Evolutionary conservation across 2,797 vertebrate species (phyloP), one percentile per base, ranked within the genome.

Genomic region (Muscicapa comitata): DNA sequence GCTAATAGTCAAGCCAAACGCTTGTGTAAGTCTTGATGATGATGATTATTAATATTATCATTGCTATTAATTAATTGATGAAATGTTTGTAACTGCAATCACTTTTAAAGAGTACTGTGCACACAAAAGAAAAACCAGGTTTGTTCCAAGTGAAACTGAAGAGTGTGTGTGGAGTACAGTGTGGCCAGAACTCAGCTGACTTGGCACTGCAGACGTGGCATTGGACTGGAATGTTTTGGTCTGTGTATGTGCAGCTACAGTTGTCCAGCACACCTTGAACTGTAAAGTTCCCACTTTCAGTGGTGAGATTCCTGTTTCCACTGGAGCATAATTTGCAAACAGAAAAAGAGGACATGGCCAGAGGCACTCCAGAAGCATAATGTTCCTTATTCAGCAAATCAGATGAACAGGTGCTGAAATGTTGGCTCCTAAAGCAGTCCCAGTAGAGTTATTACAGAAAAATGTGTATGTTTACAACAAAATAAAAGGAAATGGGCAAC

Each of bases 141-240:
- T 79, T 59, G n/a, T 79, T 72, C 11, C 31, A 62, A 70, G 23
- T 48, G 38, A 48, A 66, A 17, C 11, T n/a, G 37, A 74, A 21
- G 38, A 37, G 29, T 37, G 1, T 1, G 5, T 6, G 5, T n/a
- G 54, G 74, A 43, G 37, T 15, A 25, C 24, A 8, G 31, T 1
- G 10, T 38, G 47, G 45, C 45, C 58, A 24, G 61, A 71, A 24
- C 15, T 11, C 45, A 6, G 4, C 62, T 66, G 48, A 23, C 38
- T 14, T 17, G 8, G 66, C 18, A 7, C 29, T 70, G 65, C 37
- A 53, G 53, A 38, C 4, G 0, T 3, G 20, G 53, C 17, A 3
- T 9, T 38, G 59, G 55, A 33, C 57, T 42, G n/a, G n/a, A 28
- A 19, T 23, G 15, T 23, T 33, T n/a, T 21, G n/a, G 4, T 43